Evolutionary conservation across 64 coral and sea anemone species (phyloP).

Genomic region (Stylophora pistillata): DNA sequence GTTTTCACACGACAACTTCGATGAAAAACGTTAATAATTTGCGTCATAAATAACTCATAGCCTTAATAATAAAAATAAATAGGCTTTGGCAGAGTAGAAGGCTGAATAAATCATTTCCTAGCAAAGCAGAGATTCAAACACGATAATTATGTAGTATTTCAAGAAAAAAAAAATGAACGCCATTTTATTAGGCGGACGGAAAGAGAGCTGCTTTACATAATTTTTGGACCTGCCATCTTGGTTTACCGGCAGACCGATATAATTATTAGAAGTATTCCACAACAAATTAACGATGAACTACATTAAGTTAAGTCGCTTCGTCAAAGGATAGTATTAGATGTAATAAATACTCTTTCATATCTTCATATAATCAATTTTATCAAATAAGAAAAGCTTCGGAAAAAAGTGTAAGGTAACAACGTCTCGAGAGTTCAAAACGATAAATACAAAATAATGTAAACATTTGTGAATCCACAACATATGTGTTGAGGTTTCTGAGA

Average conservation of each 20-base stretch:
- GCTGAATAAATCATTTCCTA: neutral
- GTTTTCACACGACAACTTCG: neutral
- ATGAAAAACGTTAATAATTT: neutral
- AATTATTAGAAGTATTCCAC: too few relatives aligned
- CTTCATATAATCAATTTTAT: too few relatives aligned
- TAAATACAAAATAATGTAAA: neutral
- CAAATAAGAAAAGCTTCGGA: neutral
- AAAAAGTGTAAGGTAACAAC: neutral
- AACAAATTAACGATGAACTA: neutral
- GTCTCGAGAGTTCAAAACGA: neutral
- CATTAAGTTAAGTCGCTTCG: neutral
- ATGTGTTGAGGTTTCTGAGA: neutral
- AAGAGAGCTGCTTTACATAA: too few relatives aligned
- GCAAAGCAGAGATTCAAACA: neutral
- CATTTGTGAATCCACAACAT: neutral
- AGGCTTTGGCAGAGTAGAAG: constrained; percentile 1
- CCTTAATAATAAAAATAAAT: neutral
- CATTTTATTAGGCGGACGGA: too few relatives aligned
- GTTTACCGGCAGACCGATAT: too few relatives aligned
- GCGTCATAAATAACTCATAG: constrained; percentile 3
- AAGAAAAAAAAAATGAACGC: too few relatives aligned
- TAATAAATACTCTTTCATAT: neutral
- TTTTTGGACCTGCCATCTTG: too few relatives aligned
- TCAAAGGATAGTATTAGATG: neutral
- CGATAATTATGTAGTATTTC: too few relatives aligned